Conservation (phyloP, 2,888 invertebrate genomes). For the Microplitis deprimator region DNA sequence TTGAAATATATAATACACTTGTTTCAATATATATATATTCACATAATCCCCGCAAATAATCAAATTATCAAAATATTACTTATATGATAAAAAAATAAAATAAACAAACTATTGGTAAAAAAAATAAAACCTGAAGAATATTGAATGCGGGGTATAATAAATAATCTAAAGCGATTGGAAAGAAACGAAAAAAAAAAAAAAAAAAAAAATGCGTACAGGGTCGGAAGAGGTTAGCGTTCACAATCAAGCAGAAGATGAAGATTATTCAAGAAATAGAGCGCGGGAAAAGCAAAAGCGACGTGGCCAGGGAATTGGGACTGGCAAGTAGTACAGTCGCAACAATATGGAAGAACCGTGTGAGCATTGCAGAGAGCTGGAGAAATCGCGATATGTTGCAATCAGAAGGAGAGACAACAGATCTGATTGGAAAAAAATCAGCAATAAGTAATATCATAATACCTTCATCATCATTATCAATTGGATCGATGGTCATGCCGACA, state of each 20-base stretch:
- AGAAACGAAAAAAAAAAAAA: conserved; percentile 32
- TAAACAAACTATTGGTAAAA: conserved; percentile 1
- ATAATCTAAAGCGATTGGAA: conserved; percentile 48
- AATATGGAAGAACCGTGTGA: conserved; percentile 75
- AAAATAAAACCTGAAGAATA: conserved; percentile 16
- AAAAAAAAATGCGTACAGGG: conserved; percentile 69
- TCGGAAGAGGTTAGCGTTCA: conserved; percentile 76
- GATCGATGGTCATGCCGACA: conserved; percentile 37
- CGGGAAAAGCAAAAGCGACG: conserved; percentile 76
- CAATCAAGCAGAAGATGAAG: conserved; percentile 76
- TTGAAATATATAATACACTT: not conserved
- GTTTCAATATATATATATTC: too few relatives aligned
- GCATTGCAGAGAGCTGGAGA: conserved; percentile 71
- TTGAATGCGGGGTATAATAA: conserved; percentile 41
- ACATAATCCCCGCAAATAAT: too few relatives aligned
- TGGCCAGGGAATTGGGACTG: conserved; percentile 74
- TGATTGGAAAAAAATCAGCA: conserved; percentile 37
- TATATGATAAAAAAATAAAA: too few relatives aligned
- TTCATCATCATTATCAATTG: conserved; percentile 23
- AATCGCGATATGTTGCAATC: conserved; percentile 69
- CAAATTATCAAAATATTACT: too few relatives aligned
- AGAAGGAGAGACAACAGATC: conserved; percentile 56
- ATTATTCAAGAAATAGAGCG: conserved; percentile 76
- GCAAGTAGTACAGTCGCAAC: conserved; percentile 75
- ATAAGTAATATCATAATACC: conserved; percentile 12